A percentile compares a stretch with the other conserved stretches of the same genome.
These are phyloP conservation scores for Larimichthys polyactis DNA, from an alignment of 2,113 vertebrate species.

Conservation along the genomic window DNA sequence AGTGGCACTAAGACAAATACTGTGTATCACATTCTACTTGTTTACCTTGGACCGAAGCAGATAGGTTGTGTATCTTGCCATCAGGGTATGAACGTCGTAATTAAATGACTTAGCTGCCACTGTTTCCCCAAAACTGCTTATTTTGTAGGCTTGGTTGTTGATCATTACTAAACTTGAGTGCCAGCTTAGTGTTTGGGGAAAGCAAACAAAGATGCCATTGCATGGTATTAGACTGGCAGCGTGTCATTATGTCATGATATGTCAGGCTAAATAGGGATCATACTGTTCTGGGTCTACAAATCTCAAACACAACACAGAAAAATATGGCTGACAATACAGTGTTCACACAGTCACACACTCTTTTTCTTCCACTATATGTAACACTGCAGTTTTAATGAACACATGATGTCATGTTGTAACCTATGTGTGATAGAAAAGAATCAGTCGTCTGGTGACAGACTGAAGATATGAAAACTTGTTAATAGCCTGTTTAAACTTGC, in stretches of 20 bases:
- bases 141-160: constrained; percentile 1
- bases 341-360: neutral
- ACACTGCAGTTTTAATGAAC: no score
- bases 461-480: no score
- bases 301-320: constrained; percentile 1
- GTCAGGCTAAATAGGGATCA: constrained; percentile 11
- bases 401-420: no score
- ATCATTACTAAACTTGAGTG: constrained; percentile 1
- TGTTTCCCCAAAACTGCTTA: constrained; percentile 10
- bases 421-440: no score
- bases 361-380: no score
- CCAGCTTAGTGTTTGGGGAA: neutral
- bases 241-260: constrained; percentile 9
- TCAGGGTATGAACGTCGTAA: neutral
- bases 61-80: neutral
- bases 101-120: constrained; percentile 13
- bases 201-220: constrained; percentile 9
- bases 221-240: neutral
- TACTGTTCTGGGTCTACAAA: constrained; percentile 1
- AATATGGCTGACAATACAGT: neutral
- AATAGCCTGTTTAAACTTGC: neutral
- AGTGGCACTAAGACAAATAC: neutral
- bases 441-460: no score
- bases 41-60: neutral
- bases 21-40: neutral